Evolutionary conservation across 2,113 vertebrate genomes (phyloP).

Genomic region (Syngnathus typhle): DNA sequence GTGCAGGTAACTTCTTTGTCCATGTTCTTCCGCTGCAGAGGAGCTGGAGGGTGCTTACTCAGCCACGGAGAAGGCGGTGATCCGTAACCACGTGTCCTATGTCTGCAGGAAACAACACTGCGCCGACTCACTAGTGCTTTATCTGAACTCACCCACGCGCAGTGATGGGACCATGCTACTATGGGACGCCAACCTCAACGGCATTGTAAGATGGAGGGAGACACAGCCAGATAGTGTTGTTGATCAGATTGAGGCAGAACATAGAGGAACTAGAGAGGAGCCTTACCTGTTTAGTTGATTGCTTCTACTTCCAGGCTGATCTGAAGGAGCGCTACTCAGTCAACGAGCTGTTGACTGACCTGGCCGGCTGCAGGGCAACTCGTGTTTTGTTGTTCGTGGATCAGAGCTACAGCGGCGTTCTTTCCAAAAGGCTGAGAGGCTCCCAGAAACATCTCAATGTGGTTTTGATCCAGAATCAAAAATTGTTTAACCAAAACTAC

Average conservation of each 20-base stretch:
- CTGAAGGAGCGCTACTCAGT: constrained; percentile 56
- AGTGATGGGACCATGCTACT: constrained; percentile 76
- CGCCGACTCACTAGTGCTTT: constrained; percentile 73
- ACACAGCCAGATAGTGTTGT: not conserved
- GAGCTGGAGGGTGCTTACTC: constrained; percentile 68
- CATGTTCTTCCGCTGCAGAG: constrained; percentile 31
- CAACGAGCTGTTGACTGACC: constrained; percentile 58
- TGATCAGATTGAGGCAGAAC: not conserved
- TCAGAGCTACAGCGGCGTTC: constrained; percentile 71
- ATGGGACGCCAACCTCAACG: constrained; percentile 76
- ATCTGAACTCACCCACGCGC: constrained; percentile 74
- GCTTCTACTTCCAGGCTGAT: constrained; percentile 36
- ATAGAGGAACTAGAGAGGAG: not conserved
- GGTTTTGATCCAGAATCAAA: constrained; percentile 60
- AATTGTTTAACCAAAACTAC: constrained; percentile 32
- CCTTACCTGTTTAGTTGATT: not conserved
- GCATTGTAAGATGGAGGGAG: constrained; percentile 63
- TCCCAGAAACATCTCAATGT: constrained; percentile 74
- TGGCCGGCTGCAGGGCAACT: constrained; percentile 70
- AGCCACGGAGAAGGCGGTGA: constrained; percentile 71
- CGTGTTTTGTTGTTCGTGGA: constrained; percentile 75
- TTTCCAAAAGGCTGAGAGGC: constrained; percentile 68
- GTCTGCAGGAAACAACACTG: constrained; percentile 76
- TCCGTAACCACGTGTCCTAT: constrained; percentile 74
- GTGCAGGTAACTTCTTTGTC: not conserved